Evolutionary conservation across 2,797 vertebrate genomes (phyloP), one percentile per base, ranked within the genome.

Genomic region (Bradypodion pumilum): DNA sequence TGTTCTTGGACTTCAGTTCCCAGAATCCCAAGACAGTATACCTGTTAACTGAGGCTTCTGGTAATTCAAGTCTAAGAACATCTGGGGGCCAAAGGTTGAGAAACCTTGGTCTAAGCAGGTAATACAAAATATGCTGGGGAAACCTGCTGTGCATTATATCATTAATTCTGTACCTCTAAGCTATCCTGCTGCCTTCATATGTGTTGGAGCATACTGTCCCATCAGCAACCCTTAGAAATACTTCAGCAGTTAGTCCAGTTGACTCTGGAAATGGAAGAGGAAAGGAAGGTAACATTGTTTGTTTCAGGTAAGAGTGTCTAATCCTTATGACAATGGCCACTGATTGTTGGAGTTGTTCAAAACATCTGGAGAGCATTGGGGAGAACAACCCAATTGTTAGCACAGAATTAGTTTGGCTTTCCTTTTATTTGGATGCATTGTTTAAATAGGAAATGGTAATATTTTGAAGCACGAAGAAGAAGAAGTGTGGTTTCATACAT

Each of bases 401-500:
- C 23, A 7, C 32, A 70, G 70, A 10, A 37, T 29, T 60, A 46
- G 52, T 85, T 70, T 69, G 63, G n/a, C 49, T 74, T 65, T 74
- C 32, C 19, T 16, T 66, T 80, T 80, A 40, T 49, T 68, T 78
- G 81, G 60, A 69, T 52, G 65, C 32, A 32, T 76, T 84, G 85
- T 79, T 81, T 74, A 84, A 87, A 37, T 46, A 23, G 16, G 56
- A 82, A 86, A 40, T 32, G 42, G 37, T n/a, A 87, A 44, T 25
- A 82, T 87, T 87, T 81, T 77, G 66, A 82, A 70, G 60, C 8
- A 56, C 15, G 49, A 49, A 49, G 49, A 65, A 72, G 62, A n/a
- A 37, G 9, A 86, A 86, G 90, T 60, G 52, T 74, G 5, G 59
- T 25, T 89, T 74, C 84, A 63, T 49, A 72, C 6, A 59, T 72